phyloP scores from a whole-genome alignment of 2,797 vertebrate genomes.

The Pseudotriccus pelzelni region DNA sequence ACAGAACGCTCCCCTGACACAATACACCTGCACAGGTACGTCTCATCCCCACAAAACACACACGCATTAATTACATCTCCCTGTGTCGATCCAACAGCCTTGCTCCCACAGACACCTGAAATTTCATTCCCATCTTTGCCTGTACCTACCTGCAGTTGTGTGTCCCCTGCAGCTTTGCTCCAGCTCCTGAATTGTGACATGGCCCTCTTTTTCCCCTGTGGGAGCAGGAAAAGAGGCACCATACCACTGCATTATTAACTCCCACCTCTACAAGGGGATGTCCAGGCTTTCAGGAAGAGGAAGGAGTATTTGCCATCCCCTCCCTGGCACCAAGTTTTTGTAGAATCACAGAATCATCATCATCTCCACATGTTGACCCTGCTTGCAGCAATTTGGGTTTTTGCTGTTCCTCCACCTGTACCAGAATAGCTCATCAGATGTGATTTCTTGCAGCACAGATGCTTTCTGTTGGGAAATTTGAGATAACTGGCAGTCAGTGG shows the following conservation, averaged over 20 bases:
- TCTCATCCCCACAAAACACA: background rate
- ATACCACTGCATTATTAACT: background rate
- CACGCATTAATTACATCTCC: background rate
- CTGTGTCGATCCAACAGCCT: background rate
- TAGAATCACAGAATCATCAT: background rate
- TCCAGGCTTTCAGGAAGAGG: background rate
- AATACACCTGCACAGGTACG: background rate
- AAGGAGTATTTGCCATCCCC: accelerated
- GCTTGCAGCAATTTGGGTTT: background rate
- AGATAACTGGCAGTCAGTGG: background rate
- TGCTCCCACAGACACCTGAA: background rate
- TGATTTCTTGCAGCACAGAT: background rate
- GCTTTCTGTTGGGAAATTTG: background rate
- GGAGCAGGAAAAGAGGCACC: background rate
- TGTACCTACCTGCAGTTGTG: background rate
- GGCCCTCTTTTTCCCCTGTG: accelerated
- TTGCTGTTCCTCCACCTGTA: background rate
- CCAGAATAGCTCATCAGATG: background rate
- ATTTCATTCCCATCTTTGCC: background rate
- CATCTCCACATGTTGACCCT: background rate
- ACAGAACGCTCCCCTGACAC: background rate
- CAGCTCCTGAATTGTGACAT: accelerated
- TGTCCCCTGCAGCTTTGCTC: background rate
- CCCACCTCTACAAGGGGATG: accelerated
- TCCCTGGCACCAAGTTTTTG: background rate